Conservation (phyloP, 2,888 invertebrate genomes). For the Mythimna vitellina region DNA sequence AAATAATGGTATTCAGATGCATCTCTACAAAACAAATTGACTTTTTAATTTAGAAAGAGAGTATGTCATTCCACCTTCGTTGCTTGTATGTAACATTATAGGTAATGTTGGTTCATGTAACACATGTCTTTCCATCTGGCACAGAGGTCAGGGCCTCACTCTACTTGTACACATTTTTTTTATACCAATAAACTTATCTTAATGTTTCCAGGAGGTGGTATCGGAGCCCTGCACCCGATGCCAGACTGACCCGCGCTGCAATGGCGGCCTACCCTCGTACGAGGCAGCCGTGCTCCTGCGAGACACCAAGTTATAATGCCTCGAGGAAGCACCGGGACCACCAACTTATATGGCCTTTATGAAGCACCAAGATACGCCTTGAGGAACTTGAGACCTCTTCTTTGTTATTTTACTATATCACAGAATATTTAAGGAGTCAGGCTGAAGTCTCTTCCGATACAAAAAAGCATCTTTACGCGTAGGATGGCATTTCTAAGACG, state of each 20-base stretch:
- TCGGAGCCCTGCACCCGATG: constrained; percentile 77
- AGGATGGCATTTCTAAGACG: too few relatives aligned
- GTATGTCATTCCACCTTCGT: too few relatives aligned
- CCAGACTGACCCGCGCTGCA: constrained; percentile 65
- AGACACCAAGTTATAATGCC: constrained; percentile 85
- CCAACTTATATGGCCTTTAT: constrained; percentile 39
- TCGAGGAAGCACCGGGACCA: constrained; percentile 5
- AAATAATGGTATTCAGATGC: too few relatives aligned
- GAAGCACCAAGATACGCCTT: constrained; percentile 48
- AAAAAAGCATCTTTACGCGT: too few relatives aligned
- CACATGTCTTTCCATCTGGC: too few relatives aligned
- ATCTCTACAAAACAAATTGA: too few relatives aligned
- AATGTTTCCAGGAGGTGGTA: constrained; percentile 79
- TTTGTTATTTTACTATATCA: constrained; percentile 23
- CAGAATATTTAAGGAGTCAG: neutral
- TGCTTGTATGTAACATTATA: too few relatives aligned
- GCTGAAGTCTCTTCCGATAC: neutral
- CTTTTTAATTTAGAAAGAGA: too few relatives aligned
- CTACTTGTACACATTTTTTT: too few relatives aligned
- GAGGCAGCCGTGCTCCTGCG: constrained; percentile 91
- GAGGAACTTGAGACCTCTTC: constrained; percentile 12
- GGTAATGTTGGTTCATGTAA: too few relatives aligned
- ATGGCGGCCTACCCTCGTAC: constrained; percentile 91
- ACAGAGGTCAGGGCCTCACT: too few relatives aligned
- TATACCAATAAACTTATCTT: too few relatives aligned